Base-by-base conservation (phyloP, 2,797 vertebrate genomes). In the Neopelma chrysocephalum region DNA sequence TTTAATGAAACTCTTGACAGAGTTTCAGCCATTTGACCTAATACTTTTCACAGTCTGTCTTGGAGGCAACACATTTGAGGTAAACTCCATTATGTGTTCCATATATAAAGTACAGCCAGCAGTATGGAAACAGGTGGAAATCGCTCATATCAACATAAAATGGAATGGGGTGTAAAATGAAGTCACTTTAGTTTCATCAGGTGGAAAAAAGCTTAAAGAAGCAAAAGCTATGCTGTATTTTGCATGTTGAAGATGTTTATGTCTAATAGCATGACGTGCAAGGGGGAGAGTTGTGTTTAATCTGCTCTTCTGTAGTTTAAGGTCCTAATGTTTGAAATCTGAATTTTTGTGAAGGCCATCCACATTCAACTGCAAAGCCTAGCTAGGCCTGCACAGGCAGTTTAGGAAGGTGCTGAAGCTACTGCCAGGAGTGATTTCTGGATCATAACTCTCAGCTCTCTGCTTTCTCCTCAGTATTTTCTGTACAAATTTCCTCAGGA, bases 401-500 rank as follows among this genome's bases (percentile, higher is more conserved):
- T 18, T 80, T 71, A 56, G 66, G 50, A 38, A 58, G 23, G 25
- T 29, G 81, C 26, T 82, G 43, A 87, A 83, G 27, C 45, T 54
- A 21, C 15, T 70, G 54, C 5, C 38, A 45, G 13, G 40, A 34
- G 5, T 57, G 32, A 51, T 50, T 93, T 87, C 48, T 85, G 85
- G 42, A 50, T 70, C 0, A 0, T 92, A 85, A 95, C 50, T 94
- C 77, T 76, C 40, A 26, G n/a, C 9, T 65, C 72, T 91, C 81
- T 96, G 93, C 38, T 97, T 93, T 95, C 83, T 95, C 90, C 54
- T 54, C 82, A 98, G 98, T 98, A 98, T 96, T 98, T 98, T 94
- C 96, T 98, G 25, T 98, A 98, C 97, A 97, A 93, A 65, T 98
- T 98, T 89, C 98, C 98, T 86, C 93, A 97, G 77, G 97, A 97